A percentile compares a stretch with the other conserved stretches of the same genome.
Conservation (phyloP, 2,113 vertebrate species). For the Empidonax traillii region DNA sequence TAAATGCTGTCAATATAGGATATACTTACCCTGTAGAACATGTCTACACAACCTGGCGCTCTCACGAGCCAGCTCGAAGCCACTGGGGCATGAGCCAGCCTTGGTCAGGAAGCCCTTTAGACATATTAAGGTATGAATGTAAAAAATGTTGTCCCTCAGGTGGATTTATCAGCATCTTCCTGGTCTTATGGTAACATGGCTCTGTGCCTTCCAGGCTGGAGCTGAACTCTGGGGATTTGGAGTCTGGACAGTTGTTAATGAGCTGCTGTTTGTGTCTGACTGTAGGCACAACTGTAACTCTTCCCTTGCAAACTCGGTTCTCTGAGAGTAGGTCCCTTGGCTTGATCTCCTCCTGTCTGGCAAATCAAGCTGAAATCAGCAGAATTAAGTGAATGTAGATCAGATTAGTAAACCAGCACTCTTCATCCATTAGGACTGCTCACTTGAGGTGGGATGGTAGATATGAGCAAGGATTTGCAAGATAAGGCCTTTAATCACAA, state of each 20-base stretch:
- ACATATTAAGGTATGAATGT: not conserved
- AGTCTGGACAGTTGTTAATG: not conserved
- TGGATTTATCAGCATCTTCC: not conserved
- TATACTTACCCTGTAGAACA: not conserved
- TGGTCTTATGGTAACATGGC: not conserved
- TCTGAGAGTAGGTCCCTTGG: not conserved
- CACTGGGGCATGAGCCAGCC: not conserved
- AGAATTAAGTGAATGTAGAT: not conserved
- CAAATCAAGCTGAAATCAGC: slow-evolving; percentile 22
- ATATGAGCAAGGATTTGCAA: not conserved
- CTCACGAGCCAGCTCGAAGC: not conserved
- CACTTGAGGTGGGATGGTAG: not conserved
- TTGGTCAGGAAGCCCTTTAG: not conserved
- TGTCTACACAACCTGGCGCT: not conserved
- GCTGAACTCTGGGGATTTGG: not conserved
- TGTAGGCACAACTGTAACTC: not conserved
- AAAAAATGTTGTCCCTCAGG: not conserved
- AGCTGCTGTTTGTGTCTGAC: not conserved
- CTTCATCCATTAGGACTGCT: not conserved
- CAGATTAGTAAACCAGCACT: not conserved
- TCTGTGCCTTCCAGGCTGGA: not conserved
- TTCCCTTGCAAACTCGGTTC: not conserved
- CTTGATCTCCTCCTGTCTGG: not conserved
- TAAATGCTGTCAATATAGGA: not conserved
- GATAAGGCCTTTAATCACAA: slow-evolving; percentile 13